Evolutionary conservation across 2,888 invertebrate species (phyloP), one percentile per base, ranked within the genome.

Genomic region (Ophion slaviceki): DNA sequence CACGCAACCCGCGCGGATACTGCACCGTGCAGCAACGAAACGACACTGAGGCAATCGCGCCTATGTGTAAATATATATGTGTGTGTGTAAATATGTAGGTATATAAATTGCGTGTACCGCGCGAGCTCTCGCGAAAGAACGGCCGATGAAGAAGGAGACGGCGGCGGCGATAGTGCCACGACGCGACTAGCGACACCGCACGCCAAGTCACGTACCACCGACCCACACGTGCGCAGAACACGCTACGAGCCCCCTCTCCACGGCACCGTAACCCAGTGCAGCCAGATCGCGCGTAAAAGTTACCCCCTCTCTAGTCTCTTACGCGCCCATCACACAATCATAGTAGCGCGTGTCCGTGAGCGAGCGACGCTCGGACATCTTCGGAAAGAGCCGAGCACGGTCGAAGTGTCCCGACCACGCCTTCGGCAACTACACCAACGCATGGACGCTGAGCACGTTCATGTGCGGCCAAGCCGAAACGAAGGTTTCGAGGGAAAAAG

Each of bases 161-260:
- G 75, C 77, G 76, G 80, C 74, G 81, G 70, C 75, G 24, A 24
- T 59, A 83, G 61, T 77, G 74, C 67, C 80, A 75, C 82, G 80
- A 62, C 77, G 76, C 66, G n/a, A 53, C 72, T 83, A 77, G 82
- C 68, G 80, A 80, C 80, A 75, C 57, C 84, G 57, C 75, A 87
- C 86, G 84, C 85, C 76, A 71, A 83, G 76, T 40, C 87, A 87
- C 88, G 87, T 85, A 87, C 45, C 57, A 87, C 87, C 83, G 80
- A 87, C 87, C 81, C 89, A 91, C 91, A 90, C 90, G 90, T 89
- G 89, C 88, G 85, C 88, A 89, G 80, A 86, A 85, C 76, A 72
- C 57, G 59, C 57, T 70, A 47, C 76, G n/a, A 24, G n/a, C 64
- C 62, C 80, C 71, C 20, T 1, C 6, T 5, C 70, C 36, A 40